Conservation (phyloP, 2,888 invertebrate genomes). For the Monoplex corrugatus region DNA sequence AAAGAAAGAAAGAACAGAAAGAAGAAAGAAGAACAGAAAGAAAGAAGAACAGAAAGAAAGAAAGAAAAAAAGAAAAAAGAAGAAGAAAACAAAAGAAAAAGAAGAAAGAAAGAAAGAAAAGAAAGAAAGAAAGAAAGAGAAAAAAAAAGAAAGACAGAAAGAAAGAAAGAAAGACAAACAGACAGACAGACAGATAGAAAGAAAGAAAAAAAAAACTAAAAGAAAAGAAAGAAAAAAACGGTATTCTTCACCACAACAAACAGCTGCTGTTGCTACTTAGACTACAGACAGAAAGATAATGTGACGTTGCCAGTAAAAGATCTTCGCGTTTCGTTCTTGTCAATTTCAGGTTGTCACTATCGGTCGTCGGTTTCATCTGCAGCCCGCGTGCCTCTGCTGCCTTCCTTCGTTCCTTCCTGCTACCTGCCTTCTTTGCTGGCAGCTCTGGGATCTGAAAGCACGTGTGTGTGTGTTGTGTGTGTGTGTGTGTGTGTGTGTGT, state of each 20-base stretch:
- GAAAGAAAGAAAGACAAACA: too few species aligned
- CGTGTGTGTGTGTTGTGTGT: slow-evolving; percentile 1
- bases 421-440: not conserved
- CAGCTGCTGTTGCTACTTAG: not conserved
- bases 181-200: too few species aligned
- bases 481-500: too few species aligned
- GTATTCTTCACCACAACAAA: not conserved
- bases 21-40: too few species aligned
- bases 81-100: too few species aligned
- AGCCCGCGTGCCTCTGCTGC: not conserved
- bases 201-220: not conserved
- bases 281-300: not conserved
- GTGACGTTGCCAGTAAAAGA: slow-evolving; percentile 16
- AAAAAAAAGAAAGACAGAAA: too few species aligned
- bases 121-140: too few species aligned
- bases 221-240: not conserved
- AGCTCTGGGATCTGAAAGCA: too few species aligned
- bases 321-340: slow-evolving; percentile 42
- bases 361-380: not conserved
- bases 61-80: too few species aligned
- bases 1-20: too few species aligned
- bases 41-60: too few species aligned
- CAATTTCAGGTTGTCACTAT: slow-evolving; percentile 43
- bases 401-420: not conserved
- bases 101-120: too few species aligned